phyloP scores from a whole-genome alignment of 2,113 vertebrate genomes.

The Anseranas semipalmata region DNA sequence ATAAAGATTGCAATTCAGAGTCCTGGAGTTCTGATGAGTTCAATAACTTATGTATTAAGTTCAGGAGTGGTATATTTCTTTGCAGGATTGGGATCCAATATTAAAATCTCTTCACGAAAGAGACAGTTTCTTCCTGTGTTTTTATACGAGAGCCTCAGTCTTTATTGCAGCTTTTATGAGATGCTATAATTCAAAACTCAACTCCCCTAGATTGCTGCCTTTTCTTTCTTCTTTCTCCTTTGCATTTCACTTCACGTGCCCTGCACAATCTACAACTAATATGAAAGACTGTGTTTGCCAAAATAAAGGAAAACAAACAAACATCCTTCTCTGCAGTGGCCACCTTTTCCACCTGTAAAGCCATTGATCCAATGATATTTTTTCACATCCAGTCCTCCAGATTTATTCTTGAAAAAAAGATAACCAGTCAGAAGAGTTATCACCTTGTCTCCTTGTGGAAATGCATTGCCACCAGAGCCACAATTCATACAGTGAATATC shows the following conservation, averaged over 20 bases:
- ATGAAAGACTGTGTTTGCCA: neutral
- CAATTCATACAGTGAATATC: conserved; percentile 8
- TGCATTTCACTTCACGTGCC: neutral
- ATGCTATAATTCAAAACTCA: conserved; percentile 29
- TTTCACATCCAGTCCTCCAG: neutral
- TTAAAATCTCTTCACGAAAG: conserved; percentile 29
- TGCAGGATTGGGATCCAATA: neutral
- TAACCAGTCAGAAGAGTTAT: conserved; percentile 29
- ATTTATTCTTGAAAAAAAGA: conserved; percentile 33
- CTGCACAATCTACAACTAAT: neutral
- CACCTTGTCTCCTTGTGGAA: conserved; percentile 31
- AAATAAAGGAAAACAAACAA: conserved; percentile 2
- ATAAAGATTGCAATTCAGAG: neutral
- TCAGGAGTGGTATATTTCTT: conserved; percentile 37
- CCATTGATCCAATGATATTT: neutral
- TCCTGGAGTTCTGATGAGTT: neutral
- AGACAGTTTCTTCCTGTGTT: conserved; percentile 39
- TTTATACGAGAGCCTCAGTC: neutral
- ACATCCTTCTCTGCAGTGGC: neutral
- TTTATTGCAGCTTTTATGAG: conserved; percentile 51
- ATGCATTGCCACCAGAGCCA: conserved; percentile 4
- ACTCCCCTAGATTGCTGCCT: neutral
- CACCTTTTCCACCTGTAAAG: neutral
- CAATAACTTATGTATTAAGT: neutral
- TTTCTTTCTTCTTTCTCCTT: neutral